Percentiles rank a stretch among this genome's conserved stretches.
Evolutionary conservation across 2,797 vertebrate species (phyloP).

Genomic region (Psittacula echo): DNA sequence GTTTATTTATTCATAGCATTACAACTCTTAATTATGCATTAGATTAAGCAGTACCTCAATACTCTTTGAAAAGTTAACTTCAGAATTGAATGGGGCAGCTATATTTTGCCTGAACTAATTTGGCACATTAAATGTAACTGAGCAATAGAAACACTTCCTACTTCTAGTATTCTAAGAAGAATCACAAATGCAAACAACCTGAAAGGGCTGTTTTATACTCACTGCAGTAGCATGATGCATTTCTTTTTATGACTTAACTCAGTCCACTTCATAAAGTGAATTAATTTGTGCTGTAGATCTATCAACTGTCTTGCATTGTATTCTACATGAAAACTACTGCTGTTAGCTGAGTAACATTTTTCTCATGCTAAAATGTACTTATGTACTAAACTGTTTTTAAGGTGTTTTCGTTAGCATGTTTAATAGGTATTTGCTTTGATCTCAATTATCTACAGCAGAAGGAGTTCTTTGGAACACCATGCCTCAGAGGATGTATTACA

Average conservation of each 20-base stretch:
- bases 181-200: slow-evolving; percentile 37
- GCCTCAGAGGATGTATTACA: neutral
- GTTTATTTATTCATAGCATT: neutral
- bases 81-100: neutral
- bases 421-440: slow-evolving; percentile 33
- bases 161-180: slow-evolving; percentile 32
- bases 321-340: slow-evolving; percentile 18
- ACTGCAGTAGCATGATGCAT: neutral
- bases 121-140: slow-evolving; percentile 18
- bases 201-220: slow-evolving; percentile 4
- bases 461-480: neutral
- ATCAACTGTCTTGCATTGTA: neutral
- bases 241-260: slow-evolving; percentile 32
- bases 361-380: slow-evolving; percentile 4
- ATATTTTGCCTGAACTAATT: slow-evolving; percentile 8
- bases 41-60: neutral
- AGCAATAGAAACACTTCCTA: slow-evolving; percentile 17
- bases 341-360: neutral
- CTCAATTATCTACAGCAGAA: neutral
- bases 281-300: slow-evolving; percentile 35
- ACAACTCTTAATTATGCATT: neutral
- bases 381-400: neutral
- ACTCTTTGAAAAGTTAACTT: neutral
- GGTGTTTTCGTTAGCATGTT: neutral
- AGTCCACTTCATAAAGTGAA: slow-evolving; percentile 43